These are phyloP conservation scores for Meloidogyne exigua DNA, from an alignment of 1,140 invertebrate species.

Conservation along the genomic window DNA sequence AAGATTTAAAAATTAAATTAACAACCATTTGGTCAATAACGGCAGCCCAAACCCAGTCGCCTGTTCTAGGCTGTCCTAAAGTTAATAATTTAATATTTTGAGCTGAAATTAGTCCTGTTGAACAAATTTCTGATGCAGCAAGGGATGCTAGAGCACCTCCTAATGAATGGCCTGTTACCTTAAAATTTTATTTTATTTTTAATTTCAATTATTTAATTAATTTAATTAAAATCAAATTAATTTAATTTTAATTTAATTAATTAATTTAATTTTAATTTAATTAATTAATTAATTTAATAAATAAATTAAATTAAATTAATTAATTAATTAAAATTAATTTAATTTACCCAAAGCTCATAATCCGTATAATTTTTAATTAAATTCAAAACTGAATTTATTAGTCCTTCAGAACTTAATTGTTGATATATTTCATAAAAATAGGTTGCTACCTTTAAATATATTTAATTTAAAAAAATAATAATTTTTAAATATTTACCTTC, in stretches of 20 bases:
- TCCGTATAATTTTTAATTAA: constrained; percentile 10
- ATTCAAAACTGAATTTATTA: background rate
- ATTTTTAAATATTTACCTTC: constrained; percentile 5
- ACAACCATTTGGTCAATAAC: constrained; percentile 35
- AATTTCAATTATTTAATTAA: too few species aligned
- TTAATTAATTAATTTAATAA: too few species aligned
- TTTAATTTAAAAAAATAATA: background rate
- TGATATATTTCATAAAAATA: constrained; percentile 22
- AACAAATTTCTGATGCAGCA: constrained; percentile 33
- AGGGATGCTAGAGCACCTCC: constrained; percentile 28
- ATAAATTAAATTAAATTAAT: background rate
- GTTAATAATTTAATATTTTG: constrained; percentile 47
- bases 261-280: background rate
- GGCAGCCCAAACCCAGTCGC: constrained; percentile 39
- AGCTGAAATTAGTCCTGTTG: constrained; percentile 22
- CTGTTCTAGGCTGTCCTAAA: constrained; percentile 51
- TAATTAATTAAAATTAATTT: background rate
- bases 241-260: constrained; percentile 4
- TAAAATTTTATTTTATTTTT: background rate
- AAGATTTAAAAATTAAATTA: background rate
- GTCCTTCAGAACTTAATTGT: constrained; percentile 3
- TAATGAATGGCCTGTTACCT: constrained; percentile 33
- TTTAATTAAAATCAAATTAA: background rate
- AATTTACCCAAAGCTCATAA: constrained; percentile 24
- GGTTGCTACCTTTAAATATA: constrained; percentile 11